Evolutionary conservation across 2,113 vertebrate genomes (phyloP), one percentile per base, ranked within the genome.

Genomic region (Trogon surrucura): DNA sequence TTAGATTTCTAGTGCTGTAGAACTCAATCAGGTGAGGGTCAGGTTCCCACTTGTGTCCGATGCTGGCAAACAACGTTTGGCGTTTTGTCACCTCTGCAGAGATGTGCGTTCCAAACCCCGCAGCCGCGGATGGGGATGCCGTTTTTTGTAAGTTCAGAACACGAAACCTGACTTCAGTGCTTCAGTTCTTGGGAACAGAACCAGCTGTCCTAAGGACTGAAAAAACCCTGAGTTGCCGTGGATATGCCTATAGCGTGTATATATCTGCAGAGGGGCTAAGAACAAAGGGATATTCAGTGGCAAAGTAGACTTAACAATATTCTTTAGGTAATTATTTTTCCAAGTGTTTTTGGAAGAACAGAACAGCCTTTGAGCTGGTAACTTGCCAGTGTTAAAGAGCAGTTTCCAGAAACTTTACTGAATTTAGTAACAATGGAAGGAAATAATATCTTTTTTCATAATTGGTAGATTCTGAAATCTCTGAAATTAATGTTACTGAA

Each of bases 281-380:
- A 81, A 29, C 9, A 7, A 17, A 2, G 0, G 1, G 27, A 22
- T 78, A 25, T 15, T 16, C 11, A 17, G 27, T 50, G 36, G n/a
- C 25, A 41, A 41, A 80, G 30, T 16, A 62, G 51, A 14, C 13
- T 57, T 64, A 23, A 50, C 19, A 6, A 4, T 48, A 30, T 54
- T 66, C 17, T 54, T 58, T 14, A 45, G 65, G 48, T 44, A 64
- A 44, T 32, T 20, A 51, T 51, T 62, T n/a, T 16, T 8, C 4
- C 4, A 6, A 5, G 20, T 64, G 15, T 45, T 50, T 81, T 54
- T 62, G 60, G 48, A 71, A 51, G 30, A 29, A 11, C 30, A 23
- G 36, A 81, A 26, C 15, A 53, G 32, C 20, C 25, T 80, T 4
- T 41, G 56, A 51, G 41, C 41, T 58, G 48, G 36, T 66, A 34